A percentile compares a stretch with the other conserved stretches of the same genome.
phyloP scores from a whole-genome alignment of 2,113 vertebrate genomes.

The Cryptotis parvus region DNA sequence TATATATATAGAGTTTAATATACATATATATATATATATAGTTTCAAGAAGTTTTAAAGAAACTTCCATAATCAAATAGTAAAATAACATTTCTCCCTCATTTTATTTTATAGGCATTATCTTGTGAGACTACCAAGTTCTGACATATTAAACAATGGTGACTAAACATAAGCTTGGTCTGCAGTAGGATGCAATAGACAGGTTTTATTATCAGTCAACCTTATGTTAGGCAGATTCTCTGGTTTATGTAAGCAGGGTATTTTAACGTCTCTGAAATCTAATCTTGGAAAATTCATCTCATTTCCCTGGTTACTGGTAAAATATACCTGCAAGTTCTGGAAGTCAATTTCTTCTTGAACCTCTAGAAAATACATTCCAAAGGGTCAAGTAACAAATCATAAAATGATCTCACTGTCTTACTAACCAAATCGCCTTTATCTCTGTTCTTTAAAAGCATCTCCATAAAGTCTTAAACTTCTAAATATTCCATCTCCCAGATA shows the following conservation, averaged over 20 bases:
- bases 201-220: conserved; percentile 80
- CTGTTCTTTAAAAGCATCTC: conserved; percentile 11
- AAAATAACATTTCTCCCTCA: conserved; percentile 78
- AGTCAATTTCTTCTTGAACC: conserved; percentile 53
- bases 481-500: not conserved
- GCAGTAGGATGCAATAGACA: conserved; percentile 71
- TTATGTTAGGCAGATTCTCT: conserved; percentile 75
- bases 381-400: not conserved
- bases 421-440: not conserved
- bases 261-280: conserved; percentile 79
- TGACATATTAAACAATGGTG: conserved; percentile 80
- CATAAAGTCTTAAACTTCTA: not conserved
- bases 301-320: conserved; percentile 76
- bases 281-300: conserved; percentile 81
- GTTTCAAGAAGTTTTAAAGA: conserved; percentile 52
- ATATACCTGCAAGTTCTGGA: conserved; percentile 43
- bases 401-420: not conserved
- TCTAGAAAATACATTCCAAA: conserved; percentile 48
- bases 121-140: conserved; percentile 79
- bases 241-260: conserved; percentile 79
- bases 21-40: too few relatives aligned
- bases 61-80: conserved; percentile 79
- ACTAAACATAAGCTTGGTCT: conserved; percentile 79
- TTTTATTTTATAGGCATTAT: conserved; percentile 81
- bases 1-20: too few relatives aligned